Conservation (phyloP, 2,888 invertebrate species). For the Gnatocerus cornutus region DNA sequence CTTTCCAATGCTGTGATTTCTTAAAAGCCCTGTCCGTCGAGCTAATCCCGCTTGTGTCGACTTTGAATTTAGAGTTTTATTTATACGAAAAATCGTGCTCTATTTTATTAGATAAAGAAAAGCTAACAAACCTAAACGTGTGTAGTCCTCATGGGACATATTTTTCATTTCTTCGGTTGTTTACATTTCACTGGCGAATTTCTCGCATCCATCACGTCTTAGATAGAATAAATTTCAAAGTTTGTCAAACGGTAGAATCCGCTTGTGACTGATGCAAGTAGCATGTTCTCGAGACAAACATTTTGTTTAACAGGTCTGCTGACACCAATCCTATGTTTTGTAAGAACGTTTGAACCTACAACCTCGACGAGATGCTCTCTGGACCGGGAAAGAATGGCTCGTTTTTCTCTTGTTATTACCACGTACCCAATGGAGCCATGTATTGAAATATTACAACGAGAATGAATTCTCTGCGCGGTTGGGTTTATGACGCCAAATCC, state of each 20-base stretch:
- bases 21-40: too few species aligned
- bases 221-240: conserved; percentile 21
- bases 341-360: conserved; percentile 7
- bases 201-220: conserved; percentile 31
- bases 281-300: conserved; percentile 1
- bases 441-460: conserved; percentile 18
- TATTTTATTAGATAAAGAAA: conserved; percentile 34
- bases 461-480: background rate
- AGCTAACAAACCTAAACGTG: conserved; percentile 31
- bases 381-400: conserved; percentile 18
- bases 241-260: conserved; percentile 7
- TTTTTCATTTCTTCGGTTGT: conserved; percentile 41
- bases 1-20: too few species aligned
- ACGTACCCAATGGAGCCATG: background rate
- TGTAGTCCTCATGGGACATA: conserved; percentile 29
- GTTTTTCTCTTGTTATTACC: background rate
- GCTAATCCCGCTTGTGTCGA: too few species aligned
- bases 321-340: conserved; percentile 28
- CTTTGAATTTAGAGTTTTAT: conserved; percentile 15
- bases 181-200: conserved; percentile 41
- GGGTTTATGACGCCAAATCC: conserved; percentile 5
- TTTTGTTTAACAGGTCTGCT: conserved; percentile 12
- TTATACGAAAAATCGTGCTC: conserved; percentile 29
- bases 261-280: conserved; percentile 17
- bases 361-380: conserved; percentile 7